Conservation (phyloP, 2,797 vertebrate genomes). For the Merluccius polli region DNA sequence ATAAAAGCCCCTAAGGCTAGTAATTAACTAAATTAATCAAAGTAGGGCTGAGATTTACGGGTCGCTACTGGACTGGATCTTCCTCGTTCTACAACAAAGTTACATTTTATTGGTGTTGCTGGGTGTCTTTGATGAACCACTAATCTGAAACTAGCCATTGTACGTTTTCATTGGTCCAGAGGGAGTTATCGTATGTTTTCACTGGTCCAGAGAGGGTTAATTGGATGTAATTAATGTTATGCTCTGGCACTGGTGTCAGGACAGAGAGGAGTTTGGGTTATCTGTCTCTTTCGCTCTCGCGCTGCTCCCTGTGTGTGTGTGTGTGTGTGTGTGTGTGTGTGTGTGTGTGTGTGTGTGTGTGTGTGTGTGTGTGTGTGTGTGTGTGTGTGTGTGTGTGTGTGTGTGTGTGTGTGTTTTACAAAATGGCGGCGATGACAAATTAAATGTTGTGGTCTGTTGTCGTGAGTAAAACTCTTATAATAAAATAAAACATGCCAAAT, state of each 20-base stretch:
- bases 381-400: too few relatives aligned
- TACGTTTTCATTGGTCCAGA: slow-evolving; percentile 54
- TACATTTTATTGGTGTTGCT: slow-evolving; percentile 54
- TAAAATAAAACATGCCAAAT: too few relatives aligned
- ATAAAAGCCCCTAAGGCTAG: slow-evolving; percentile 66
- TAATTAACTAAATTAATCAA: slow-evolving; percentile 78
- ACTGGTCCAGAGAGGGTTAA: slow-evolving; percentile 62
- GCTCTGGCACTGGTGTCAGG: slow-evolving; percentile 48
- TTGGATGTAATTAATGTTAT: slow-evolving; percentile 63
- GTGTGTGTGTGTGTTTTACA: too few relatives aligned
- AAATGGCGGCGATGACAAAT: too few relatives aligned
- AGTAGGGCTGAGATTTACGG: slow-evolving; percentile 64
- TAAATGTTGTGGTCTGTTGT: too few relatives aligned
- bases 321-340: too few relatives aligned
- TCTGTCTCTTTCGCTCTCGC: not conserved
- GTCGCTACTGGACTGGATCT: slow-evolving; percentile 60
- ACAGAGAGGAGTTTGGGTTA: slow-evolving; percentile 48
- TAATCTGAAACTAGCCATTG: slow-evolving; percentile 50
- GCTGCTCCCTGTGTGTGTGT: not conserved
- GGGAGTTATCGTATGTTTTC: slow-evolving; percentile 58
- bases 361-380: too few relatives aligned
- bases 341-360: too few relatives aligned
- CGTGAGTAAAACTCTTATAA: too few relatives aligned
- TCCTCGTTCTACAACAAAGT: slow-evolving; percentile 62
- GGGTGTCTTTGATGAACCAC: slow-evolving; percentile 69